Evolutionary conservation across 2,888 invertebrate genomes (phyloP).

Genomic region (Perithous albicinctus): DNA sequence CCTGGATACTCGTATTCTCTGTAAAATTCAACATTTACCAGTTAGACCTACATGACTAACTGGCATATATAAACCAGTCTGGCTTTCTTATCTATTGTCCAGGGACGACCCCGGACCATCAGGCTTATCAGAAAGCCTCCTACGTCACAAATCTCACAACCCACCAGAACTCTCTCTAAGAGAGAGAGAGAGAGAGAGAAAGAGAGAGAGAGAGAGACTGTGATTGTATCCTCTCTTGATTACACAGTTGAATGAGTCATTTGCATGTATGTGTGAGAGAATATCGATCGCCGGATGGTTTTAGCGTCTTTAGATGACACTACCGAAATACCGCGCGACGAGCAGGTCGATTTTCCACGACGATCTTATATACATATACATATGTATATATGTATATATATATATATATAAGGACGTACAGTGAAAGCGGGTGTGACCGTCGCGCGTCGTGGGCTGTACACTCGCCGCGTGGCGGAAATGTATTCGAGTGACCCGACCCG

Average conservation of each 20-base stretch:
- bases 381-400: too few relatives aligned
- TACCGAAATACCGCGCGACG: constrained; percentile 25
- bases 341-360: constrained; percentile 14
- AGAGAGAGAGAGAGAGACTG: too few relatives aligned
- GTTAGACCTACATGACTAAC: too few relatives aligned
- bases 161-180: background rate
- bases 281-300: constrained; percentile 21
- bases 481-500: constrained; percentile 73
- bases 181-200: too few relatives aligned
- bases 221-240: too few relatives aligned
- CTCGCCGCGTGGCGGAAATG: constrained; percentile 59
- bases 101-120: background rate
- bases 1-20: background rate
- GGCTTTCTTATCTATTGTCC: background rate
- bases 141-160: constrained; percentile 1
- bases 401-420: constrained; percentile 13
- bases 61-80: constrained; percentile 1
- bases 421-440: constrained; percentile 32
- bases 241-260: background rate
- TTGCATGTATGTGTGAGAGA: background rate
- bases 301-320: background rate
- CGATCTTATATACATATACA: too few relatives aligned
- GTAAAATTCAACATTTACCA: background rate
- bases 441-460: background rate
- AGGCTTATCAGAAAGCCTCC: constrained; percentile 5